Evolutionary conservation across 2,797 vertebrate species (phyloP).

Genomic region (Melanogrammus aeglefinus): DNA sequence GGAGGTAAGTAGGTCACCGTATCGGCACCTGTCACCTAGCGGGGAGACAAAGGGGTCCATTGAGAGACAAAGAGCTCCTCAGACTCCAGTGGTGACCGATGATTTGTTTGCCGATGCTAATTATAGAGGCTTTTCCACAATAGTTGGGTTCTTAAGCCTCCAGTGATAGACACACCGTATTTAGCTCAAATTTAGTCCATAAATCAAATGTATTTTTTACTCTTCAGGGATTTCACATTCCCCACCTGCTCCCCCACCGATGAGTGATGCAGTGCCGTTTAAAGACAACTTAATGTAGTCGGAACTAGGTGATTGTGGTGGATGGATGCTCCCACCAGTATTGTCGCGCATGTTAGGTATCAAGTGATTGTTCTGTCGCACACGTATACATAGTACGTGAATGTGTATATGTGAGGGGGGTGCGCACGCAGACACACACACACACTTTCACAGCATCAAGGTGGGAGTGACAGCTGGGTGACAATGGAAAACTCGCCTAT

Average conservation of each 20-base stretch:
- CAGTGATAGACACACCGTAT: background rate
- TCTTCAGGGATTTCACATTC: background rate
- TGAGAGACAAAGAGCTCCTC: conserved; percentile 38
- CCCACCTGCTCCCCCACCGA: background rate
- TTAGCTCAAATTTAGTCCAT: background rate
- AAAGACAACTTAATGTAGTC: background rate
- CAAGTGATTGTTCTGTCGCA: background rate
- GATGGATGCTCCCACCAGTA: background rate
- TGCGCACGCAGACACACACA: background rate
- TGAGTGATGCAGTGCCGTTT: background rate
- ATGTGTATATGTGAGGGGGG: background rate
- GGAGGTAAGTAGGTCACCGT: conserved; percentile 41
- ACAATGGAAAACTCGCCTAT: conserved; percentile 33
- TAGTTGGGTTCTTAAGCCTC: conserved; percentile 1
- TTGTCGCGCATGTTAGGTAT: background rate
- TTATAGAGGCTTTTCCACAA: conserved; percentile 42
- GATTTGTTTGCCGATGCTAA: conserved; percentile 35
- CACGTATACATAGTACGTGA: background rate
- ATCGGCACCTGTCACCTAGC: conserved; percentile 59
- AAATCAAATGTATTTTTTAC: background rate
- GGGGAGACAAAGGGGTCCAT: conserved; percentile 38
- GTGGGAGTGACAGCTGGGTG: conserved; percentile 43
- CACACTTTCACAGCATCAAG: background rate
- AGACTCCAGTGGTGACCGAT: conserved; percentile 27
- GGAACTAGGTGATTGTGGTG: background rate